Conservation (phyloP, 1,140 invertebrate species). For the Pentalonia nigronervosa region DNA sequence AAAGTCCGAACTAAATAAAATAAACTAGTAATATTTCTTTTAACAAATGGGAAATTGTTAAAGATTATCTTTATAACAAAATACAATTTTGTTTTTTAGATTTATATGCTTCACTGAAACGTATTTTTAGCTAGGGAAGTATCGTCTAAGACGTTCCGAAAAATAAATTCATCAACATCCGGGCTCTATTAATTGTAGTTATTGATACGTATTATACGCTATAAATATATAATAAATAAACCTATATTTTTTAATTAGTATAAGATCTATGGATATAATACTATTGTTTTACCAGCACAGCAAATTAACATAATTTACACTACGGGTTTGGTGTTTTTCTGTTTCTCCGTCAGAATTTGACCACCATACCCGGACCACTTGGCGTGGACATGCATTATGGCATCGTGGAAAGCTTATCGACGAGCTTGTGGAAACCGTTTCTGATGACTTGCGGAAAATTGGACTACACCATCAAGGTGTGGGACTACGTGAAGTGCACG, state of each 20-base stretch:
- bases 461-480: conserved; percentile 84
- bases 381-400: conserved; percentile 82
- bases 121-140: neutral
- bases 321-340: neutral
- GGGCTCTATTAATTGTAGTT: neutral
- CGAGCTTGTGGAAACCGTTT: conserved; percentile 88
- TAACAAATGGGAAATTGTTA: neutral
- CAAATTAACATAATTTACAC: neutral
- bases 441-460: conserved; percentile 82
- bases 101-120: neutral
- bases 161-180: neutral
- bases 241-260: neutral
- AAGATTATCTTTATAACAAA: too few species aligned
- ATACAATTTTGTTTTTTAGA: neutral
- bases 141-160: neutral
- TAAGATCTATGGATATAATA: neutral
- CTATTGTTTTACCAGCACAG: neutral
- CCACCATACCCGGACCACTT: conserved; percentile 66
- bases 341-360: neutral
- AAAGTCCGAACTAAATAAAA: neutral
- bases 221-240: neutral
- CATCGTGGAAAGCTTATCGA: conserved; percentile 77
- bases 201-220: too few species aligned
- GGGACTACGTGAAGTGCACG: conserved; percentile 84
- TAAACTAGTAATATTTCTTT: neutral